Evolutionary conservation across 2,113 vertebrate genomes (phyloP).

Genomic region (Nothobranchius furzeri): DNA sequence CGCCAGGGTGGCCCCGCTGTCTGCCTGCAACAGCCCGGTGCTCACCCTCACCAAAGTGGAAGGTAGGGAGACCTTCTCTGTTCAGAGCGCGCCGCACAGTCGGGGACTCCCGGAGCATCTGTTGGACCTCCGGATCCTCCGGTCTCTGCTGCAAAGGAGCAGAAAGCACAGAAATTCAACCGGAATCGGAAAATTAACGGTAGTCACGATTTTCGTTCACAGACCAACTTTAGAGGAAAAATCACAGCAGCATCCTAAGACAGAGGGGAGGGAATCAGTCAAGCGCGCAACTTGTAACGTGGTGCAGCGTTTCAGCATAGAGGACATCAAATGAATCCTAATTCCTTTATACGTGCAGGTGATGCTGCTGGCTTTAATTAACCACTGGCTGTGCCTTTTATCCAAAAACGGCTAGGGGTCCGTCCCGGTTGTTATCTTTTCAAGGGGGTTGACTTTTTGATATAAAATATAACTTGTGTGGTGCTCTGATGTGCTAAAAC

Average conservation of each 20-base stretch:
- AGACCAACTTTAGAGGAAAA: slow-evolving; percentile 41
- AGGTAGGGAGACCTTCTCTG: slow-evolving; percentile 79
- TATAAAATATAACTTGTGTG: neutral
- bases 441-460: no score
- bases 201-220: neutral
- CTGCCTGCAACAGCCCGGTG: slow-evolving; percentile 95
- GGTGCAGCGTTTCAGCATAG: neutral
- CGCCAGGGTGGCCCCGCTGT: slow-evolving; percentile 93
- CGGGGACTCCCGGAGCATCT: neutral
- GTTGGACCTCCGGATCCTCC: neutral
- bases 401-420: neutral
- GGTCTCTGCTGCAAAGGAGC: neutral
- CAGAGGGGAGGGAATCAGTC: neutral
- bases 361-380: neutral
- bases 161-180: neutral
- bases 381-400: neutral
- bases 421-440: neutral
- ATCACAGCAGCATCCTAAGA: neutral
- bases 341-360: neutral
- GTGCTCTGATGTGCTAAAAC: slow-evolving; percentile 32
- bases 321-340: neutral
- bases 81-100: slow-evolving; percentile 18
- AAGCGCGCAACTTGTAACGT: slow-evolving; percentile 38
- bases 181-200: neutral
- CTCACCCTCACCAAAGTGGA: slow-evolving; percentile 97